Percentiles rank a stretch among this genome's conserved stretches.
Conservation (phyloP, 2,888 invertebrate genomes). For the Sinelater perroti region DNA sequence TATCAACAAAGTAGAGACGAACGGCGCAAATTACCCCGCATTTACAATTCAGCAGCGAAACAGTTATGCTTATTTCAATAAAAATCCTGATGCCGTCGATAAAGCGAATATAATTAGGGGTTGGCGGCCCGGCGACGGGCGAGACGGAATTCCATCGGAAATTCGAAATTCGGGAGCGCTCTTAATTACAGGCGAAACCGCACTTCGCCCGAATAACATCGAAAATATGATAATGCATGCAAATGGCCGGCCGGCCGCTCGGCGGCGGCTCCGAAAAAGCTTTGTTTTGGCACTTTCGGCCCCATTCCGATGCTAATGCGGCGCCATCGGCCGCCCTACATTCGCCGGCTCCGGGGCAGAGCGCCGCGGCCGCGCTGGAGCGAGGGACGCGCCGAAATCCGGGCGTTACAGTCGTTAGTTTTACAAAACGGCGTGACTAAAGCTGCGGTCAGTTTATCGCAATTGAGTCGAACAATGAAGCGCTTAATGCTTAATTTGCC, state of each 20-base stretch:
- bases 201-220: conserved; percentile 38
- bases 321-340: too few species aligned
- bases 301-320: too few species aligned
- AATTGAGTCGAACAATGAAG: conserved; percentile 48
- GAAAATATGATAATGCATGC: conserved; percentile 40
- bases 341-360: too few species aligned
- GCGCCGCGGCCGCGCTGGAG: too few species aligned
- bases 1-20: too few species aligned
- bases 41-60: too few species aligned
- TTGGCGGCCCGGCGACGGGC: conserved; percentile 8
- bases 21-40: too few species aligned
- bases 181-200: conserved; percentile 38
- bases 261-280: too few species aligned
- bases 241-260: conserved; percentile 36
- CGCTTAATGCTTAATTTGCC: conserved; percentile 42
- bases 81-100: conserved; percentile 25
- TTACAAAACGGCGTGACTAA: conserved; percentile 51
- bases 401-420: conserved; percentile 47
- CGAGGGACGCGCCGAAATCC: conserved; percentile 14
- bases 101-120: conserved; percentile 23
- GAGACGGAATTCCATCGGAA: conserved; percentile 25
- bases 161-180: conserved; percentile 38
- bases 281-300: too few species aligned
- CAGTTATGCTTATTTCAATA: conserved; percentile 16
- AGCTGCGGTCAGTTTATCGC: conserved; percentile 49